phyloP scores from a whole-genome alignment of 1,140 invertebrate species.

The Pseudomyrmex gracilis region DNA sequence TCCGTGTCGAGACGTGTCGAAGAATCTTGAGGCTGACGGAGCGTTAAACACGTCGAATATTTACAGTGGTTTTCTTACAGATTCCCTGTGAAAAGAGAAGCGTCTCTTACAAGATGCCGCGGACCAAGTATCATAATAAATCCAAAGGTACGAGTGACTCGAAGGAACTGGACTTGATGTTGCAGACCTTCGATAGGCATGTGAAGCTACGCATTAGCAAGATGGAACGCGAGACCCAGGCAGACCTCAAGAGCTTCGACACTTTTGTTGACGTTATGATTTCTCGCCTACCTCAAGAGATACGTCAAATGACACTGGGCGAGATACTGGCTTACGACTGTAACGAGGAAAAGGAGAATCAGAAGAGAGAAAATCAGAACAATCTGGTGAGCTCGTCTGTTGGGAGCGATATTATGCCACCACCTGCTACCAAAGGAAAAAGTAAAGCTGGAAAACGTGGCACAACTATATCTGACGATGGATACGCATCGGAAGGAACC shows the following conservation, averaged over 20 bases:
- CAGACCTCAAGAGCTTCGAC: constrained; percentile 62
- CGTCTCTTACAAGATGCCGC: constrained; percentile 72
- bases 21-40: too few species aligned
- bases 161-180: constrained; percentile 69
- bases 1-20: too few species aligned
- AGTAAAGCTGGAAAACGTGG: constrained; percentile 54
- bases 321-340: constrained; percentile 62
- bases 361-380: constrained; percentile 69
- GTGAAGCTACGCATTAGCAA: constrained; percentile 65
- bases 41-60: too few species aligned
- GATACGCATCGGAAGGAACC: constrained; percentile 74
- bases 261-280: constrained; percentile 67
- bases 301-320: constrained; percentile 73
- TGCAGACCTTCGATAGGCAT: constrained; percentile 77
- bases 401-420: background rate
- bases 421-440: background rate
- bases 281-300: constrained; percentile 71
- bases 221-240: constrained; percentile 71
- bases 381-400: constrained; percentile 65
- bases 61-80: too few species aligned
- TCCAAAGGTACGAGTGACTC: constrained; percentile 24
- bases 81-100: background rate
- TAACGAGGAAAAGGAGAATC: constrained; percentile 40
- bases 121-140: constrained; percentile 75
- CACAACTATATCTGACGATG: constrained; percentile 75